Percentiles rank a stretch among this genome's conserved stretches.
Evolutionary conservation across 2,113 vertebrate genomes (phyloP).

Genomic region (Menura novaehollandiae): DNA sequence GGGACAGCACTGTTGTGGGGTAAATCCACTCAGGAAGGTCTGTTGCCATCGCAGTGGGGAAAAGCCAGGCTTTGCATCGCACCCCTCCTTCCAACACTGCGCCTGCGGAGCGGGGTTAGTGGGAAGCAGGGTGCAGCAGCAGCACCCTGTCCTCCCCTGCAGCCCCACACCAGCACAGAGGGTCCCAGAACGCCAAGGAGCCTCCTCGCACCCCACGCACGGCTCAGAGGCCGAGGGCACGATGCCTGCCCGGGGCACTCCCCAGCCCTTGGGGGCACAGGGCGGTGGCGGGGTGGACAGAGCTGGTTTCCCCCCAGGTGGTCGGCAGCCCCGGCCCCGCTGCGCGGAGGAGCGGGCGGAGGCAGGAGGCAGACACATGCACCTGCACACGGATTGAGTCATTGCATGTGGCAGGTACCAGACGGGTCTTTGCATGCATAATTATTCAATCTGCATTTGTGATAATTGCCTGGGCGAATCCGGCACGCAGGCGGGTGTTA

Average conservation of each 20-base stretch:
- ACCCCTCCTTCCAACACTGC: neutral
- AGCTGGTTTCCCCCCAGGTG: neutral
- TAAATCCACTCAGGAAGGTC: neutral
- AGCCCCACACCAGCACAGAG: neutral
- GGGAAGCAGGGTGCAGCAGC: neutral
- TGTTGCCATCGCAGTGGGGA: accelerated
- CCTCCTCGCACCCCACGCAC: neutral
- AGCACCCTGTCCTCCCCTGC: accelerated
- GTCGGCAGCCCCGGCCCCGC: neutral
- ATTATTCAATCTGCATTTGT: slow-evolving; percentile 5
- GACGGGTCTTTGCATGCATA: neutral
- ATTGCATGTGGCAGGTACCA: slow-evolving; percentile 35
- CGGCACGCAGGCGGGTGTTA: neutral
- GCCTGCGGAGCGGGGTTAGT: accelerated
- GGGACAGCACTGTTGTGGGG: accelerated
- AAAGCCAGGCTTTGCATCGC: neutral
- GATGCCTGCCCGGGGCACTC: accelerated
- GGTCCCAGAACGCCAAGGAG: accelerated
- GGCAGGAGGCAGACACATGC: neutral
- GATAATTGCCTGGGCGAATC: slow-evolving; percentile 28
- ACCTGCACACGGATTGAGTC: slow-evolving; percentile 29
- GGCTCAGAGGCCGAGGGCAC: neutral
- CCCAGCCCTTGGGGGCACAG: accelerated
- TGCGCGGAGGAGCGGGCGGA: accelerated
- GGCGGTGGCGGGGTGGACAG: accelerated